Evolutionary conservation across 2,797 vertebrate species (phyloP), one percentile per base, ranked within the genome.

Genomic region (Myripristis jacobus): DNA sequence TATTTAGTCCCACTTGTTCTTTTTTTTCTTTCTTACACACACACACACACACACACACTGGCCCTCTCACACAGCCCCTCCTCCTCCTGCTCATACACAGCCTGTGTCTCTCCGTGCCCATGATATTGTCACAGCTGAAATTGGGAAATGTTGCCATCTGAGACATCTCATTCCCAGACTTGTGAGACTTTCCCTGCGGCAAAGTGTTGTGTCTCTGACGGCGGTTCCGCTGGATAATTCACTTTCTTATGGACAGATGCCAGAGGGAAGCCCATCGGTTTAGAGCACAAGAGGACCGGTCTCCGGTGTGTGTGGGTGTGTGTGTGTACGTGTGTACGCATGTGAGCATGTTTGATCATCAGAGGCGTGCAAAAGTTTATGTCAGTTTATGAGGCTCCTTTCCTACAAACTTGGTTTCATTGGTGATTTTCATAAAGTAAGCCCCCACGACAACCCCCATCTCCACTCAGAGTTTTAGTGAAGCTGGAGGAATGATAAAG

Each of bases 381-480:
- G 21, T 31, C 11, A 11, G 48, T 69, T 67, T 73, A 57, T 27
- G 74, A 59, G 0, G 22, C 52, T 12, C 10, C 16, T 71, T 82
- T 80, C 86, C 60, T 80, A 87, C 81, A 86, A 82, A 89, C 74
- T 66, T 86, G 82, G 90, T 91, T 88, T 85, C 88, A 86, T 68
- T 16, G 69, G 63, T 86, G 81, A 77, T 91, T 87, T 80, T 82
- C 10, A 29, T 84, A 83, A 90, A 83, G 79, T 78, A 85, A 86
- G 73, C 52, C 70, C 58, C 56, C 3, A 58, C 50, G 19, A 82
- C 75, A 52, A 77, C 65, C 56, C 25, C 34, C 62, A 75, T 91
- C 92, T 92, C 87, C 90, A 92, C 92, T 90, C 89, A 89, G 82
- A 81, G 77, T 89, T 92, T 91, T 87, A 91, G 80, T 80, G 86